phyloP scores from a whole-genome alignment of 2,797 vertebrate species.

The Platalea minor region DNA sequence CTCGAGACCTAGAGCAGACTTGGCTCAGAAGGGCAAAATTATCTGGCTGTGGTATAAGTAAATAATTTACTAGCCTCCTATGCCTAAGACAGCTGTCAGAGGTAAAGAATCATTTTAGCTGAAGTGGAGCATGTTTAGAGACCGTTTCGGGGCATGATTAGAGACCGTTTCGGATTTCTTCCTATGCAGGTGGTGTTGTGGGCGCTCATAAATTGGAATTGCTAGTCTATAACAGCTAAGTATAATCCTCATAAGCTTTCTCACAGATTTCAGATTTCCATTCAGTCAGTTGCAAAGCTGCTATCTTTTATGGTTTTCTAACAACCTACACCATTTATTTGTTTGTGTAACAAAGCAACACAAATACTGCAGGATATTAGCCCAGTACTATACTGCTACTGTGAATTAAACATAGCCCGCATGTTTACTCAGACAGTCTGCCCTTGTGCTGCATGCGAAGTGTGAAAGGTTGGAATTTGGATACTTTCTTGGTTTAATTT shows the following conservation, averaged over 20 bases:
- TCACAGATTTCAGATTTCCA: not conserved
- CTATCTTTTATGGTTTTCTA: not conserved
- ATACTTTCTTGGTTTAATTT: conserved; percentile 9
- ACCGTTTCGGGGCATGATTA: not conserved
- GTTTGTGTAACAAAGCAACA: not conserved
- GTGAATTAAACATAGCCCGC: not conserved
- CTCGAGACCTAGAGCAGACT: not conserved
- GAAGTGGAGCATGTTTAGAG: not conserved
- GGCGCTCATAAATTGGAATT: conserved; percentile 26
- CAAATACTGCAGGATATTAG: not conserved
- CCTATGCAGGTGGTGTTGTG: conserved; percentile 3
- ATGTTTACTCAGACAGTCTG: not conserved
- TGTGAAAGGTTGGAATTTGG: conserved; percentile 9
- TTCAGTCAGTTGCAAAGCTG: not conserved
- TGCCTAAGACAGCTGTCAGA: not conserved
- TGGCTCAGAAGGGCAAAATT: not conserved
- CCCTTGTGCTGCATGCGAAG: not conserved
- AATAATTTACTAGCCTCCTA: not conserved
- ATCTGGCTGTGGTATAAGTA: not conserved
- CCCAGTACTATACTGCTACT: not conserved
- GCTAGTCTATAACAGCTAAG: not conserved
- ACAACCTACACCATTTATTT: not conserved
- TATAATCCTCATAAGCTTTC: not conserved
- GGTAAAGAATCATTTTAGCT: not conserved
- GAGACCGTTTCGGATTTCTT: not conserved